Percentiles rank a stretch among this genome's conserved stretches.
Evolutionary conservation across 1,140 invertebrate species (phyloP).

Genomic region (Bombyx mori): ASM3026992v2 NC_085120.1:11391501-11392000

Average conservation of each 20-base stretch:
- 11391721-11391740: slow-evolving; percentile 62
- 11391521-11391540: slow-evolving; percentile 77
- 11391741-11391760: slow-evolving; percentile 61
- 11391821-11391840: slow-evolving; percentile 36
- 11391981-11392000: slow-evolving; percentile 39
- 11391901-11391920: slow-evolving; percentile 84
- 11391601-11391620: slow-evolving; percentile 50
- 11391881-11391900: slow-evolving; percentile 75
- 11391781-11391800: slow-evolving; percentile 60
- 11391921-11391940: slow-evolving; percentile 87
- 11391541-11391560: slow-evolving; percentile 57
- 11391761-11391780: slow-evolving; percentile 61
- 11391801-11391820: slow-evolving; percentile 45
- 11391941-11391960: slow-evolving; percentile 76
- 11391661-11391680: slow-evolving; percentile 51
- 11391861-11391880: slow-evolving; percentile 38
- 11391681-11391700: slow-evolving; percentile 51
- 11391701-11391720: slow-evolving; percentile 51
- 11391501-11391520: slow-evolving; percentile 88
- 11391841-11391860: slow-evolving; percentile 38
- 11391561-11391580: slow-evolving; percentile 50
- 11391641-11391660: slow-evolving; percentile 45
- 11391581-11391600: slow-evolving; percentile 48
- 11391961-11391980: slow-evolving; percentile 51
- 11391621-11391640: slow-evolving; percentile 56